A percentile compares a stretch with the other conserved stretches of the same genome.
phyloP scores from a whole-genome alignment of 2,113 vertebrate species.

The Aldabrachelys gigantea region DNA sequence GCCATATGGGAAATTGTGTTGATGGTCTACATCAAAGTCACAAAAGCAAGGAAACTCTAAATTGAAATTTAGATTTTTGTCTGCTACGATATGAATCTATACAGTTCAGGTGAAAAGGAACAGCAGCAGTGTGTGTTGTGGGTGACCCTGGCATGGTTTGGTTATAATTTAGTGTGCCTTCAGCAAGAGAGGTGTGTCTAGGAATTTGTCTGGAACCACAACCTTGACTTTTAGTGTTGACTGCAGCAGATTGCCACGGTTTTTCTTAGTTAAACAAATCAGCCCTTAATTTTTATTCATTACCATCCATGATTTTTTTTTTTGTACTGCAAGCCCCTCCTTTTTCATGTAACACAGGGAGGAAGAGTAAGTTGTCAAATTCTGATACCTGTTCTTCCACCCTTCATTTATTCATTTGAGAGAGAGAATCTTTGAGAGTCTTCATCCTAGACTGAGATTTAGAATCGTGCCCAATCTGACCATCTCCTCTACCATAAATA shows the following conservation, averaged over 20 bases:
- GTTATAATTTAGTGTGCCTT: neutral
- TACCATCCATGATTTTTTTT: neutral
- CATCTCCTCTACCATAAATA: neutral
- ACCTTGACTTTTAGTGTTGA: neutral
- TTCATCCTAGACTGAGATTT: neutral
- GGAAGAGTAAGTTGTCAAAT: neutral
- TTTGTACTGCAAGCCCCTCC: neutral
- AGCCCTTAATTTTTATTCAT: neutral
- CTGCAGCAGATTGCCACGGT: neutral
- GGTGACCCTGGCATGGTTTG: neutral
- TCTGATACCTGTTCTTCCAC: neutral
- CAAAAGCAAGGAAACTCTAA: neutral
- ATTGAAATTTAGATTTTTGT: neutral
- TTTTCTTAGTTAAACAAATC: neutral
- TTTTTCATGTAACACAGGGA: neutral
- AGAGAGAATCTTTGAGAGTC: neutral
- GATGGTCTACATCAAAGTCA: neutral
- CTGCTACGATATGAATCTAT: neutral
- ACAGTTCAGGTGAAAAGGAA: neutral
- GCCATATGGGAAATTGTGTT: neutral
- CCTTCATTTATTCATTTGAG: neutral
- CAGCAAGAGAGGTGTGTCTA: neutral
- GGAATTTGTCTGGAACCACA: neutral
- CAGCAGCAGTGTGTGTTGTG: neutral
- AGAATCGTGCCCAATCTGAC: neutral